A percentile compares a stretch with the other conserved stretches of the same genome.
phyloP scores from a whole-genome alignment of 1,140 invertebrate genomes.

The Penaeus chinensis region DNA sequence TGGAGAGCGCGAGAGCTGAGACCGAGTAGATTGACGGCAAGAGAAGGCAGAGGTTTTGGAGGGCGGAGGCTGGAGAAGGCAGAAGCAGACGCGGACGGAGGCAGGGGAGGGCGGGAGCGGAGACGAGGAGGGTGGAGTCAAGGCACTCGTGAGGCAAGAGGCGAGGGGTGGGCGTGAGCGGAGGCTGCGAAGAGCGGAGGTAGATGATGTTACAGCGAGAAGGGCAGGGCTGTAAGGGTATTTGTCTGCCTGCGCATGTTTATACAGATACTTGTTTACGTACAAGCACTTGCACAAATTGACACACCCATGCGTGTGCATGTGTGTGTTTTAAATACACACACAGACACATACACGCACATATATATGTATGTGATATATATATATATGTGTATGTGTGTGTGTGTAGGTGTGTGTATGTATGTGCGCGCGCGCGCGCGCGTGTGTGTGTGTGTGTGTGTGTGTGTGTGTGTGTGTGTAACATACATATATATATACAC shows the following conservation, averaged over 20 bases:
- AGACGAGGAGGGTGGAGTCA: too few species aligned
- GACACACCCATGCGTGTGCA: background rate
- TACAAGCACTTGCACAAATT: background rate
- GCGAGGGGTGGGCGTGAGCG: too few species aligned
- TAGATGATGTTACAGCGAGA: too few species aligned
- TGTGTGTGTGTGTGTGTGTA: background rate
- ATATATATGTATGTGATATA: constrained; percentile 7
- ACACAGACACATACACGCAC: background rate
- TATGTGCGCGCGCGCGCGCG: background rate
- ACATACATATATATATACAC: background rate
- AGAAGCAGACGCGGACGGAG: too few species aligned
- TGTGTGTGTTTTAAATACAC: background rate
- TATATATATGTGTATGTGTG: background rate
- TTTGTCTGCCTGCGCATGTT: background rate
- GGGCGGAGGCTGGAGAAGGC: too few species aligned
- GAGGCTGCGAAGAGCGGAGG: too few species aligned
- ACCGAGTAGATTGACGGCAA: too few species aligned
- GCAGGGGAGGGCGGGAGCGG: too few species aligned
- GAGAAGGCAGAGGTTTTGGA: too few species aligned
- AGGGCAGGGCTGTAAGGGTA: background rate
- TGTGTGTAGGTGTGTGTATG: background rate
- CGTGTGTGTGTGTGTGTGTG: background rate
- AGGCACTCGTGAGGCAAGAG: too few species aligned
- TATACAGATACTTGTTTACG: background rate
- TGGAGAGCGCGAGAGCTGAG: too few species aligned